Percentiles rank a stretch among this genome's conserved stretches.
Conservation (phyloP, 2,797 vertebrate species). For the Astyanax mexicanus region DNA sequence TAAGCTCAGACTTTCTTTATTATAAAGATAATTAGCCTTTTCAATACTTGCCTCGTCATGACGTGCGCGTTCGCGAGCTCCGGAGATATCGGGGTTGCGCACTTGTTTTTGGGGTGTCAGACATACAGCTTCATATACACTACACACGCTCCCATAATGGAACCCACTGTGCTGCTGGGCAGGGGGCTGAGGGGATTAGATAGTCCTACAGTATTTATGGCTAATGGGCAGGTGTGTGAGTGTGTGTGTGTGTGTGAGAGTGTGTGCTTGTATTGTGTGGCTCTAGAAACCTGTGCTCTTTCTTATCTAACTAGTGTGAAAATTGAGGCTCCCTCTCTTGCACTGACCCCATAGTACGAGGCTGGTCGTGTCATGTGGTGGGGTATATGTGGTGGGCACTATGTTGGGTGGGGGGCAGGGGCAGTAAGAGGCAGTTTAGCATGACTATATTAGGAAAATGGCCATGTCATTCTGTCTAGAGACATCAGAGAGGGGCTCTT, state of each 20-base stretch:
- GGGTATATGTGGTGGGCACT: background rate
- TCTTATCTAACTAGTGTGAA: slow-evolving; percentile 12
- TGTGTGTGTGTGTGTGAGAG: slow-evolving; percentile 27
- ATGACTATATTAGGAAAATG: slow-evolving; percentile 86
- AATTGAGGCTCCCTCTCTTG: background rate
- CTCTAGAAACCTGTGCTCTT: slow-evolving; percentile 29
- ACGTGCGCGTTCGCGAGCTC: background rate
- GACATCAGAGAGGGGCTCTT: slow-evolving; percentile 47
- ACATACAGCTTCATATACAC: background rate
- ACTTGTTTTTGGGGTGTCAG: slow-evolving; percentile 38
- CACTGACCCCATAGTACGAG: slow-evolving; percentile 15
- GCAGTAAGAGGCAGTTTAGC: slow-evolving; percentile 69
- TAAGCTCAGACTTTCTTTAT: no score
- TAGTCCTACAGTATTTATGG: slow-evolving; percentile 16
- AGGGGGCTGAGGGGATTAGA: background rate
- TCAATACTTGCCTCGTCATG: slow-evolving; percentile 44
- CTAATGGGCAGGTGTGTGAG: slow-evolving; percentile 43
- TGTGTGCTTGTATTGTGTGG: slow-evolving; percentile 21
- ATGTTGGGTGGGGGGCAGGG: slow-evolving; percentile 7
- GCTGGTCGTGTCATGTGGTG: background rate
- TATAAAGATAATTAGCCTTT: background rate
- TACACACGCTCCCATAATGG: background rate
- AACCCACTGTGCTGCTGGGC: slow-evolving; percentile 41
- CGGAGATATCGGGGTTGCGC: slow-evolving; percentile 33
- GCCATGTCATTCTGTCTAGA: slow-evolving; percentile 75